Evolutionary conservation across 2,113 vertebrate genomes (phyloP), one percentile per base, ranked within the genome.

Genomic region (Petromus typicus): DNA sequence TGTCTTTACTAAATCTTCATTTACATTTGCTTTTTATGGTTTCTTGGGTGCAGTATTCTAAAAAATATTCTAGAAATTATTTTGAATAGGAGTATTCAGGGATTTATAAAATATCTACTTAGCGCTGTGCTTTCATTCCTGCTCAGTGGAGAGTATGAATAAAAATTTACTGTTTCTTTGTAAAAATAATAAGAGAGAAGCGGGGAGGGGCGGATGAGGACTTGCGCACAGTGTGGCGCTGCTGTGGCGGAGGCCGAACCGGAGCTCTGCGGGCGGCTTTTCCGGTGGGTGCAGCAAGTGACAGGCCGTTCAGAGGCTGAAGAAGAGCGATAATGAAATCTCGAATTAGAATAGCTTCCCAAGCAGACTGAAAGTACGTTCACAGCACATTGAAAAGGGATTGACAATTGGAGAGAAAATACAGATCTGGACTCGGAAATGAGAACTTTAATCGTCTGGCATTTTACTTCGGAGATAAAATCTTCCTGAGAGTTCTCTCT

Each of bases 281-380:
- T 66, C 37, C 95, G 97, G 97, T 97, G 90, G 32, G 45, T 92
- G 96, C 98, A 97, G 94, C 91, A 96, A 97, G 91, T 98, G 97
- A 97, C 98, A 98, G 96, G 94, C 56, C 93, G 91, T 96, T 98
- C 81, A 96, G 78, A 98, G 95, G 89, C 54, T 97, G 94, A 98
- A 97, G 91, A 98, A 96, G 94, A 78, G 94, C 57, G 34, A 91
- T 97, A 98, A 98, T 93, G 82, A 98, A 98, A 98, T 96, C 90
- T 96, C 97, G 98, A 97, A 98, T 98, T 97, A 97, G 94, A 98
- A 98, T 96, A 97, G 91, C 88, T 96, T 97, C 85, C 93, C 76
- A 97, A 98, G 87, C 61, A 95, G 67, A 32, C 75, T 96, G 96
- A 98, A 92, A 98, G 80, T 73, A 84, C 13, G 25, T 89, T 98